Evolutionary conservation across 1,140 invertebrate genomes (phyloP), one percentile per base, ranked within the genome.

Genomic region (Spodoptera litura): DNA sequence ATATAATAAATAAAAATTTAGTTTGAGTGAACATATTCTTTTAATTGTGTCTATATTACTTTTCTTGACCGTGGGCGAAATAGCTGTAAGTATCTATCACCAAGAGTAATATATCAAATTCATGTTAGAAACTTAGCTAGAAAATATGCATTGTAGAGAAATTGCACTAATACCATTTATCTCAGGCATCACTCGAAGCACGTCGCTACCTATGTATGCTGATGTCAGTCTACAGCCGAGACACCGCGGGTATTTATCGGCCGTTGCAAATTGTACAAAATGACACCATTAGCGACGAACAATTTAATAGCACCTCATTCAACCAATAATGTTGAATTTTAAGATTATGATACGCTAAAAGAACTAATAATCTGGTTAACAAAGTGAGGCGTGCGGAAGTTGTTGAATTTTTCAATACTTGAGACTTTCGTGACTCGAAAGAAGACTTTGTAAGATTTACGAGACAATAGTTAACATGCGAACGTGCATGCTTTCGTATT

Each of bases 191-290:
- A 12, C 61, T 64, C 11, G n/a, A 49, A 56, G 53, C 38, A 58
- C 25, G 35, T 11, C 53, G 58, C 61, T 64, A 66, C 20, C 51
- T 53, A 74, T 51, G 58, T 53, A 74, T 31, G 58, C 25, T 74
- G 72, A 62, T 64, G 62, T 56, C 55, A 55, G 4, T 62, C 38
- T n/a, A 76, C 27, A 51, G 35, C 68, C 53, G 53, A 55, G 20
- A 35, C 15, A 31, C 52, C 11, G 55, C 35, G 27, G 35, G 15
- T 64, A 66, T 77, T 68, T 77, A 77, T 61, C 52, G 15, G 53
- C 68, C 75, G 68, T 38, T 11, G 68, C 55, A 78, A 78, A 78
- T 78, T 52, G 58, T 72, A 64, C 49, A 38, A 64, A 78, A 78
- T 64, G 68, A 64, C 56, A 78, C 44, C 44, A 78, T 62, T 71